Conservation (phyloP, 1,140 invertebrate species). For the Spodoptera frugiperda region DNA sequence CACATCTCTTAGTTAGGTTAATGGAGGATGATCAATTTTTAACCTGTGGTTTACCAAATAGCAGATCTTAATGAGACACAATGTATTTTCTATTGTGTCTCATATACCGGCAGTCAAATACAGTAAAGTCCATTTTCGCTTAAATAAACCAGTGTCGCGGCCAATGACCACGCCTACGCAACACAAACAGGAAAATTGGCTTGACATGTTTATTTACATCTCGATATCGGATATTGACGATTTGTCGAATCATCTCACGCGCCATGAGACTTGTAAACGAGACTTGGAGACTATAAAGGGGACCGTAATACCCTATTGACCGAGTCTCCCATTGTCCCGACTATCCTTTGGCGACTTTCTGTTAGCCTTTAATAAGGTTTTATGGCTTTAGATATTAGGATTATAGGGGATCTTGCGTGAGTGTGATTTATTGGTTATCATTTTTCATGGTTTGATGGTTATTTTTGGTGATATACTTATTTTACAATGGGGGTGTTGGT, state of each 20-base stretch:
- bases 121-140: not conserved
- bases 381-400: not conserved
- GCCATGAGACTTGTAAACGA: constrained; percentile 5
- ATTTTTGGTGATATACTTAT: no score
- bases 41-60: no score
- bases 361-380: constrained; percentile 13
- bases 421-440: no score
- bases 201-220: not conserved
- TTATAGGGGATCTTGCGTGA: not conserved
- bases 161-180: not conserved
- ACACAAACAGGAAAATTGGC: constrained; percentile 2
- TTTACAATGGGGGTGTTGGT: no score
- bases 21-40: no score
- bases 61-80: no score
- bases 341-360: not conserved
- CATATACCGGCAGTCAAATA: no score
- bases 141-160: not conserved
- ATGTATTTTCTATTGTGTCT: no score
- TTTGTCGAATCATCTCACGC: constrained; percentile 3
- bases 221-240: constrained; percentile 6
- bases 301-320: constrained; percentile 12
- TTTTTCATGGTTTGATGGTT: no score
- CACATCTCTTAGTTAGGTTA: no score
- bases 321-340: constrained; percentile 11
- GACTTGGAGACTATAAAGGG: not conserved